Evolutionary conservation across 1,140 invertebrate genomes (phyloP), one percentile per base, ranked within the genome.

Genomic region (Pogonomyrmex californicus): DNA sequence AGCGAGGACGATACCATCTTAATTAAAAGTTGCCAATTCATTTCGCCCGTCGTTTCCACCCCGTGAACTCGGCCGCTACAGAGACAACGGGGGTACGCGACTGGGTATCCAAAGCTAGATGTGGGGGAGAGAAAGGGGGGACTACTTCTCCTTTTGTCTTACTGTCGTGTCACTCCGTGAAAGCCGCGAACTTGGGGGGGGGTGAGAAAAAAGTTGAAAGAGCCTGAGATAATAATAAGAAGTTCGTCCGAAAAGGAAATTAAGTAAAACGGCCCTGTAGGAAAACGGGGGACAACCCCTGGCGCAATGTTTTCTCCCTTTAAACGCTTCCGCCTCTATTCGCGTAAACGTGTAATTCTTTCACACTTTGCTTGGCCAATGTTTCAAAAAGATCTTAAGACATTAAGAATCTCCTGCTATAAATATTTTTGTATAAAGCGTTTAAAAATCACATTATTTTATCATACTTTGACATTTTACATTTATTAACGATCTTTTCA

Each of bases 21-120:
- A 95, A 95, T 95, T 95, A 95, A 95, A 95, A 95, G 92, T 95
- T 95, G 94, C 95, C 95, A 94, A 95, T 95, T 95, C 94, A 95
- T 95, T 95, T 95, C 90, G 92, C 60, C 81, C 82, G 81, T 73
- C 76, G 63, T 92, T 90, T 91, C 88, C 87, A 89, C 89, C 76
- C 85, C 83, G 86, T 87, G 88, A 92, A 92, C 89, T 77, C 60
- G 77, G 82, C 71, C 77, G 62, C 79, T 71, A 78, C 65, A 83
- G 70, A 75, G 79, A 83, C 54, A 75, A 47, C 68, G 68, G 56
- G 63, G 65, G 66, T 63, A 56, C 44, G 49, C 58, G 66, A 23
- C 23, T 54, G 85, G 23, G 12, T 36, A 62, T 23, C 51, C 41
- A 9, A 38, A 70, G 47, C 47, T 70, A 41, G 30, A n/a, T 73